Evolutionary conservation across 2,888 invertebrate species (phyloP).

Genomic region (Pristionchus entomophagus): DNA sequence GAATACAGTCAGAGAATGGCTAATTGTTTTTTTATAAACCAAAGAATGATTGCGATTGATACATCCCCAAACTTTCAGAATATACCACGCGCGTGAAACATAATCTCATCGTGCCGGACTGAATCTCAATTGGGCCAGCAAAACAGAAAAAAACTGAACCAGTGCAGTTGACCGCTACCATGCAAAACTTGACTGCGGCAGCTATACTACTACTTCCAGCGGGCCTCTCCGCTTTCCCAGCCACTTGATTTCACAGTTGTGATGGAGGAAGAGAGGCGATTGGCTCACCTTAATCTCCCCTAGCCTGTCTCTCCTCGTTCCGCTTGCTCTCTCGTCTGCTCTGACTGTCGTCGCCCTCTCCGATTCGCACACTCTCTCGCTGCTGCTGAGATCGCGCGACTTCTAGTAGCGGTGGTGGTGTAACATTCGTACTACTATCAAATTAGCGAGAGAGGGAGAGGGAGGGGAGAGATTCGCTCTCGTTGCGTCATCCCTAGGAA

Average conservation of each 20-base stretch:
- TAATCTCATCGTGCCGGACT: too few relatives aligned
- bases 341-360: not conserved
- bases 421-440: conserved; percentile 38
- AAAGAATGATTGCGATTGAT: too few relatives aligned
- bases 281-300: conserved; percentile 32
- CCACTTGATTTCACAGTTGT: not conserved
- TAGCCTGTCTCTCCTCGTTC: conserved; percentile 8
- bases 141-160: too few relatives aligned
- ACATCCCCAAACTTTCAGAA: too few relatives aligned
- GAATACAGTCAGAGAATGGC: too few relatives aligned
- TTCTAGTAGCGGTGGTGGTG: not conserved
- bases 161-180: not conserved
- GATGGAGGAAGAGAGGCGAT: not conserved
- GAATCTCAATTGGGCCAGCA: too few relatives aligned
- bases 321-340: not conserved
- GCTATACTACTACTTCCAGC: conserved; percentile 17
- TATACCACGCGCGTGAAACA: too few relatives aligned
- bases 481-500: not conserved
- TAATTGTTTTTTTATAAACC: too few relatives aligned
- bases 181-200: conserved; percentile 14
- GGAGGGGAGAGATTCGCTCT: too few relatives aligned
- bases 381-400: conserved; percentile 26
- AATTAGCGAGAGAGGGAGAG: not conserved
- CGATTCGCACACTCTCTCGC: conserved; percentile 8
- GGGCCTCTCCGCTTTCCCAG: not conserved